Base-by-base conservation (phyloP, 2,888 invertebrate genomes). In the Plebejus anna region DNA sequence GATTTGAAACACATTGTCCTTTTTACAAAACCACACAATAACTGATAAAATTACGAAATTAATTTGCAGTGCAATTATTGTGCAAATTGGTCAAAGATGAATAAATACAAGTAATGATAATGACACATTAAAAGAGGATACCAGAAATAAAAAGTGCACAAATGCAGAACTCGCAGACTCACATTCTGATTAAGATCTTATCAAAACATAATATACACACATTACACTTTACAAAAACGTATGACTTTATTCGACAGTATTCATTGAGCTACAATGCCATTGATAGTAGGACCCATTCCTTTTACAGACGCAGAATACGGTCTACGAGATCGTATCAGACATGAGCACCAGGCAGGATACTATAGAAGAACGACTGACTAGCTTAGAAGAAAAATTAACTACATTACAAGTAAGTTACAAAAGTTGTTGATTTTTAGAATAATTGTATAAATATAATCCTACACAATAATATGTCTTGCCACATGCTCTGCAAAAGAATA, bases 301-400 rank as follows among this genome's bases (percentile, higher is more conserved):
- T 84, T 94, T 95, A 81, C 95, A 99, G 99, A 99, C 99, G 81
- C 99, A 99, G 94, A 98, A 98, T 87, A 98, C 98, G 76, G 98
- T 99, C 82, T 99, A 99, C 90, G 99, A 99, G 94, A 97, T 99
- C 85, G 99, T 99, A 81, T 98, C 98, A 77, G 99, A 99, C 86
- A 98, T 99, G 97, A 98, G 98, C 87, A 96, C 97, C 79, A 96
- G 98, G 76, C 99, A 99, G 91, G 98, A 98, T 88, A 96, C 96
- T 76, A 95, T 99, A 82, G 99, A 99, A 90, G 98, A 98, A 91
- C 96, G 99, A 86, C 95, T 99, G 85, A 96, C 97, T 82, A 96
- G 97, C 85, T 96, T 99, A 89, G 99, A 99, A 94, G 98, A 98
- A 87, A 98, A 98, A 92, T 94, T 99, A 84, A 96, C 96, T 81